phyloP scores from a whole-genome alignment of 2,797 vertebrate genomes.

The Poecile montanus region DNA sequence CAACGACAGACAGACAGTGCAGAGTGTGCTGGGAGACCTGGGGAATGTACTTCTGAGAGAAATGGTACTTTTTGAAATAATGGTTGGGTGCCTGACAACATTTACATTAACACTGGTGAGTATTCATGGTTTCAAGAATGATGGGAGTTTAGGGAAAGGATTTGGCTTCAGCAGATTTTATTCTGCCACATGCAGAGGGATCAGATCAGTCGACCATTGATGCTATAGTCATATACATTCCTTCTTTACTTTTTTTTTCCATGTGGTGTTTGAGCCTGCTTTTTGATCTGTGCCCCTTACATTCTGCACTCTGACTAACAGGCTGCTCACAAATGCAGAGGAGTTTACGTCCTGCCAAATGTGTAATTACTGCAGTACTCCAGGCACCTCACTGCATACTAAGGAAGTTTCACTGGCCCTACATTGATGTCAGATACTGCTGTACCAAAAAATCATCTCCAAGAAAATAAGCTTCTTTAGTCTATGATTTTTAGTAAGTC shows the following conservation, averaged over 20 bases:
- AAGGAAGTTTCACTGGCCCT: not conserved
- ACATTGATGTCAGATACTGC: constrained; percentile 11
- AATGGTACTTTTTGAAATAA: not conserved
- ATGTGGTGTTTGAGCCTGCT: not conserved
- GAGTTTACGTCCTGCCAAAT: not conserved
- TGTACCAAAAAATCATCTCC: constrained; percentile 16
- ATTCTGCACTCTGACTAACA: not conserved
- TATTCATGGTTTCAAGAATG: not conserved
- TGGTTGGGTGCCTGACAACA: not conserved
- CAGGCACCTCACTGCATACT: not conserved
- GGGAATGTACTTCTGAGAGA: not conserved
- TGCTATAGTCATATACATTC: not conserved
- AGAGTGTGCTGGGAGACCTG: not conserved
- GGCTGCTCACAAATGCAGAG: not conserved
- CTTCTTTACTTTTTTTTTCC: not conserved
- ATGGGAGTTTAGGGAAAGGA: constrained; percentile 13
- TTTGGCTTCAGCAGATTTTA: constrained; percentile 30
- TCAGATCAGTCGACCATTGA: not conserved
- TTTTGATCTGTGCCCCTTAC: not conserved
- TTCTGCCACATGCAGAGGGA: constrained; percentile 30
- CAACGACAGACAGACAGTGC: not conserved
- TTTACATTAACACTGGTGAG: not conserved
- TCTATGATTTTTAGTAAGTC: constrained; percentile 45
- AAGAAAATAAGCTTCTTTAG: constrained; percentile 65
- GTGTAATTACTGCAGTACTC: not conserved